Evolutionary conservation across 1,140 invertebrate genomes (phyloP).

Genomic region (Achroia grisella): DNA sequence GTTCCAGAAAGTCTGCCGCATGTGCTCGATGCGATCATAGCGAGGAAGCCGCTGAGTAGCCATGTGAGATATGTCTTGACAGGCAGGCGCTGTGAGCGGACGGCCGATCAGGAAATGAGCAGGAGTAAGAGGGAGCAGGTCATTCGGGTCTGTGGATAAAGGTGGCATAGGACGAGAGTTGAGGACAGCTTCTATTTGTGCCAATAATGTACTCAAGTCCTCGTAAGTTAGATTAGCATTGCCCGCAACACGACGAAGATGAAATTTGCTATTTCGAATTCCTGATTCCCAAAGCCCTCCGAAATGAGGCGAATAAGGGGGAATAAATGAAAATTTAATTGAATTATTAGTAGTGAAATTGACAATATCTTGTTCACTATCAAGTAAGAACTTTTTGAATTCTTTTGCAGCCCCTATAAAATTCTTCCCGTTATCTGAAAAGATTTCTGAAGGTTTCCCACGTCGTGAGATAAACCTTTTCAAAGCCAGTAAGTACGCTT

Average conservation of each 20-base stretch:
- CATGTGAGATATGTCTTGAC: not conserved
- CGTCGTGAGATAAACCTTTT: conserved; percentile 12
- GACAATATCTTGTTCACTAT: not conserved
- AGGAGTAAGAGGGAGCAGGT: not conserved
- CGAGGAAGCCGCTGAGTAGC: not conserved
- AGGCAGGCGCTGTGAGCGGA: not conserved
- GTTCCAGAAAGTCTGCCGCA: too few relatives aligned
- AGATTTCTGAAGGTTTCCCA: conserved; percentile 13
- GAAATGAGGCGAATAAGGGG: conserved; percentile 1
- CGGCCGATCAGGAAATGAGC: not conserved
- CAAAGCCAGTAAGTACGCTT: conserved; percentile 9
- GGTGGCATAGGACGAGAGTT: conserved; percentile 7
- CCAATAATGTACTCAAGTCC: conserved; percentile 7
- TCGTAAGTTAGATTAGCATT: not conserved
- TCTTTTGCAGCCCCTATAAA: conserved; percentile 2
- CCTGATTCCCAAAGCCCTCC: conserved; percentile 6
- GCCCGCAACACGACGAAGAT: not conserved
- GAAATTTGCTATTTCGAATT: conserved; percentile 1
- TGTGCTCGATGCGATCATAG: not conserved
- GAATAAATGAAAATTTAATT: conserved; percentile 3
- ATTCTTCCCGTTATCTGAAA: conserved; percentile 5
- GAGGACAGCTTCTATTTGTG: conserved; percentile 9
- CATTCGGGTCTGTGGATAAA: conserved; percentile 3
- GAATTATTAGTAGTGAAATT: not conserved
- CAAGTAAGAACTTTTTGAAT: not conserved